Conservation (phyloP, 2,797 vertebrate species). For the Micromesistius poutassou region DNA sequence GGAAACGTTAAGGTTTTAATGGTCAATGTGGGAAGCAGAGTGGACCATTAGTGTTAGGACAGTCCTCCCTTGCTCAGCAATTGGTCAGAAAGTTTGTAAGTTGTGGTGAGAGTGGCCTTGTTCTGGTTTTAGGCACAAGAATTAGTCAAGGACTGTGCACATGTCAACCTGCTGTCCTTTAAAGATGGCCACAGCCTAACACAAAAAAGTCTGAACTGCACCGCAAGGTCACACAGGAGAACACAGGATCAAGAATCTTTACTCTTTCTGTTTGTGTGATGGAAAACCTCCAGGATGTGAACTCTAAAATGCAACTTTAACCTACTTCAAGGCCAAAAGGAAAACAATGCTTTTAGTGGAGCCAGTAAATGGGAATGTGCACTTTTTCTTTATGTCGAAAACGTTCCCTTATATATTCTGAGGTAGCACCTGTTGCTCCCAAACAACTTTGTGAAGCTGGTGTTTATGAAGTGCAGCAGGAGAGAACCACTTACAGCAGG, state of each 20-base stretch:
- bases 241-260: constrained; percentile 21
- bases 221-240: constrained; percentile 16
- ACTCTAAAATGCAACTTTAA: constrained; percentile 17
- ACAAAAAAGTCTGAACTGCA: constrained; percentile 29
- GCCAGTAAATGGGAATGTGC: neutral
- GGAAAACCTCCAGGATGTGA: constrained; percentile 2
- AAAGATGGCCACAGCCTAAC: constrained; percentile 40
- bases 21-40: constrained; percentile 25
- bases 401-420: neutral
- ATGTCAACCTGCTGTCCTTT: constrained; percentile 19
- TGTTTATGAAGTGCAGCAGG: constrained; percentile 38
- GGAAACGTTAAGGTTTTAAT: neutral
- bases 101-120: constrained; percentile 35
- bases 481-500: constrained; percentile 87
- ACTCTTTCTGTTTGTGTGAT: constrained; percentile 10
- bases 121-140: neutral
- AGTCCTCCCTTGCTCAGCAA: constrained; percentile 21
- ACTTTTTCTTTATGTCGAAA: neutral
- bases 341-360: constrained; percentile 1
- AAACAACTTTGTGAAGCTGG: constrained; percentile 11
- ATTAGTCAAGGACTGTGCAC: neutral
- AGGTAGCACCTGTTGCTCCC: neutral
- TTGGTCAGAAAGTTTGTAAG: constrained; percentile 14
- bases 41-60: constrained; percentile 36
- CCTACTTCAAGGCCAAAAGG: neutral